phyloP scores from a whole-genome alignment of 2,113 vertebrate species.

The Scalopus aquaticus region DNA sequence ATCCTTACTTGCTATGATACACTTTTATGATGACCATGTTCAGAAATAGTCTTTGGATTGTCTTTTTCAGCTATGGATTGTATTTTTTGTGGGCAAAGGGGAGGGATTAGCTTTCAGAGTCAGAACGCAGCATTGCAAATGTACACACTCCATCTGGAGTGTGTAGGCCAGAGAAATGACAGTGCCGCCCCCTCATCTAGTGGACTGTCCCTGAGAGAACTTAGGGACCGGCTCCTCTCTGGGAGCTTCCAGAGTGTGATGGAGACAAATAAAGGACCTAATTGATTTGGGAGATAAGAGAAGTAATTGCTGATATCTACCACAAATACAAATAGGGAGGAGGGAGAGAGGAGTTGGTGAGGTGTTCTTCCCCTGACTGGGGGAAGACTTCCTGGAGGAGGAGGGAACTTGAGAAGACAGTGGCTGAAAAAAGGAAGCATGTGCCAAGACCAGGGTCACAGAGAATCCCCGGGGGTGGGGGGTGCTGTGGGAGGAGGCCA shows the following conservation, averaged over 20 bases:
- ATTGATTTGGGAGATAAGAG: slow-evolving; percentile 13
- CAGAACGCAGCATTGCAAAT: background rate
- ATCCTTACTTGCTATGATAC: background rate
- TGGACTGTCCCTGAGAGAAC: background rate
- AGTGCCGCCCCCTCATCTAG: background rate
- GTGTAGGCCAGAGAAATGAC: background rate
- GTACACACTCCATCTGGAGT: background rate
- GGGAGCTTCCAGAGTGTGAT: background rate
- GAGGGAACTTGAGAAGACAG: background rate
- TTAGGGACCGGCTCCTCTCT: background rate
- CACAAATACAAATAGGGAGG: background rate
- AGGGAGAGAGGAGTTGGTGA: background rate
- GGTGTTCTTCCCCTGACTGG: background rate
- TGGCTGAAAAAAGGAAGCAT: background rate
- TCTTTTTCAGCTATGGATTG: background rate
- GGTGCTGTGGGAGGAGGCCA: background rate
- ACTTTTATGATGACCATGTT: background rate
- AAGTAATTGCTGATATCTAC: slow-evolving; percentile 30
- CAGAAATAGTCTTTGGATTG: background rate
- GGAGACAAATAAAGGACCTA: background rate
- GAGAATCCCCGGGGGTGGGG: background rate
- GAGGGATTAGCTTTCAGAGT: background rate
- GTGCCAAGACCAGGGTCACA: background rate
- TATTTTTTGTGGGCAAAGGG: background rate
- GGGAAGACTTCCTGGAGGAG: slow-evolving; percentile 39